Evolutionary conservation across 2,113 vertebrate species (phyloP), one percentile per base, ranked within the genome.

Genomic region (Megaceryle maxima): DNA sequence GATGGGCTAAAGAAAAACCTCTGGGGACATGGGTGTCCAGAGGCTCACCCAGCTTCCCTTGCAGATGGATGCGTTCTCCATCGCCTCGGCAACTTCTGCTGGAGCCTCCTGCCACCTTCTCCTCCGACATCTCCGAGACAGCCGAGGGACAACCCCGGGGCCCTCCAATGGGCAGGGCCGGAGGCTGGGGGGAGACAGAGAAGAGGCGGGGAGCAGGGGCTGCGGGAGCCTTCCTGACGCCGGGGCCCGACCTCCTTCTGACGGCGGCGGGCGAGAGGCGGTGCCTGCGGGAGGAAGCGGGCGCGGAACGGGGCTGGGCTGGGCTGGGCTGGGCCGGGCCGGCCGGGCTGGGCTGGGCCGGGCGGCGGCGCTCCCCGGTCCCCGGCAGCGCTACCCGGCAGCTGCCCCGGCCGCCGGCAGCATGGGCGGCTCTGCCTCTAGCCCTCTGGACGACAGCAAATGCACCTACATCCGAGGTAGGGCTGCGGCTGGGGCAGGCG

Each of bases 371-470:
- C 6, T n/a, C 13, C 11, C 1, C 46, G 21, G 68, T 33, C 13
- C 11, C 1, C 46, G 21, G 68, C 33, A 17, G 62, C 26, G 77
- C 28, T 74, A 9, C 20, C 48, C 48, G 48, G 48, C 48, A 50
- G 48, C 55, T 2, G 88, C 59, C 19, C 46, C 24, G 21, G 10
- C 29, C 16, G 64, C n/a, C 33, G 62, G 56, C 86, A 96, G 74
- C 88, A 99, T 99, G 99, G 99, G 99, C 46, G 85, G 97, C 91
- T 98, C 98, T 9, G 94, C 97, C 91, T 99, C 99, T 97, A 98
- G 98, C 70, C 96, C 97, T 85, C 97, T 99, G 98, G 99, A 99
- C 97, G 99, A 99, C 76, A 96, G 96, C 97, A 98, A 97, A 91
- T 98, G 98, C 97, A 90, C 94, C 97, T 98, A 98, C 96, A 98